A percentile compares a stretch with the other conserved stretches of the same genome.
Conservation (phyloP, 2,888 invertebrate species). For the Apamea epomidion region DNA sequence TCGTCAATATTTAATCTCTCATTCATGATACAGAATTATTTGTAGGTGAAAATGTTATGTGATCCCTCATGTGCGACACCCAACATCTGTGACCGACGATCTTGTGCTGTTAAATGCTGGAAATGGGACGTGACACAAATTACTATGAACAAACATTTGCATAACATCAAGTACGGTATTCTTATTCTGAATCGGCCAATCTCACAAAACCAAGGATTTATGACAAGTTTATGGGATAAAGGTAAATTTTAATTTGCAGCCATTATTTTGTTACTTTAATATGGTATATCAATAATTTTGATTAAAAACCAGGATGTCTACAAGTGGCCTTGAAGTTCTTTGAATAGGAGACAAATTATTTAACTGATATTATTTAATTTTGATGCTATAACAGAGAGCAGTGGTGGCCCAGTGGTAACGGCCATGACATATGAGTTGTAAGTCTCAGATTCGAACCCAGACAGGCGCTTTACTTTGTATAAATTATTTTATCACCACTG, state of each 20-base stretch:
- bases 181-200: constrained; percentile 93
- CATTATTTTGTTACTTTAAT: not conserved
- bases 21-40: constrained; percentile 43
- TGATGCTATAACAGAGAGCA: not conserved
- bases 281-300: not conserved
- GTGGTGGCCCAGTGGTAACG: too few species aligned
- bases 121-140: constrained; percentile 79
- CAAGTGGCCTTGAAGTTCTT: not conserved
- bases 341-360: not conserved
- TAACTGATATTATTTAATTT: not conserved
- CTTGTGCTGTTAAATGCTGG: constrained; percentile 72
- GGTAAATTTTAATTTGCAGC: constrained; percentile 85
- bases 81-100: constrained; percentile 65
- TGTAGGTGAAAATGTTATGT: constrained; percentile 71
- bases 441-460: too few species aligned
- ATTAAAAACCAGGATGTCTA: not conserved
- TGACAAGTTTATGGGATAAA: constrained; percentile 92
- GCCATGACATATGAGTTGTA: too few species aligned
- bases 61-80: constrained; percentile 72
- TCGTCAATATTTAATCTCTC: not conserved
- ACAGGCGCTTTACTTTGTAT: too few species aligned
- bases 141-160: constrained; percentile 51
- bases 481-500: too few species aligned
- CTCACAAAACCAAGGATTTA: constrained; percentile 83
- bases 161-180: constrained; percentile 89